These are phyloP conservation scores for Gnathonemus longibarbis DNA, from an alignment of 2,113 vertebrate species.

Conservation along the genomic window DNA sequence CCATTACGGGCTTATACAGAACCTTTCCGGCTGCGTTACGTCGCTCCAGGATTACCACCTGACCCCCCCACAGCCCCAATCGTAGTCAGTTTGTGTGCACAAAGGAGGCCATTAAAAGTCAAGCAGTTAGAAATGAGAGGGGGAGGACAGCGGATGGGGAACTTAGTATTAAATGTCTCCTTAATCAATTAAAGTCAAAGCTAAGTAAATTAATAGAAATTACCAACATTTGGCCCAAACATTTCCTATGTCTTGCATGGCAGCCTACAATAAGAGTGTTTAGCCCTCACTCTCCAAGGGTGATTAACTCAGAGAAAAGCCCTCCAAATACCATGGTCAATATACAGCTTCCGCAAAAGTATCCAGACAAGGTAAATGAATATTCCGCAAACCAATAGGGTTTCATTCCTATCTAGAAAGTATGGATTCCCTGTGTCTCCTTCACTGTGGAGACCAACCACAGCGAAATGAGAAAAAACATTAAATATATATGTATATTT, in stretches of 20 bases:
- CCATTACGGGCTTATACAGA: conserved; percentile 66
- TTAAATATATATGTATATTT: background rate
- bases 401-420: background rate
- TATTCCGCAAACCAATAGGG: background rate
- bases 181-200: background rate
- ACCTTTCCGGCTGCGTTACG: conserved; percentile 73
- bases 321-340: background rate
- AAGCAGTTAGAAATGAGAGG: background rate
- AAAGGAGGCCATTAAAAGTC: background rate
- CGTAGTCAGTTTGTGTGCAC: background rate
- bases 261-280: background rate
- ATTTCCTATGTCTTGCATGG: background rate
- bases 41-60: conserved; percentile 88
- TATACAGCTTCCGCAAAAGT: background rate
- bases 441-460: background rate
- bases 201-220: background rate
- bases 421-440: background rate
- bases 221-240: background rate
- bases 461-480: background rate
- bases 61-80: background rate
- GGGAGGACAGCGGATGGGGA: background rate
- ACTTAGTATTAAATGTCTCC: background rate
- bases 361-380: background rate
- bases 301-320: background rate
- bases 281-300: background rate